Conservation (phyloP, 2,888 invertebrate genomes). For the Invenusta paracnida region DNA sequence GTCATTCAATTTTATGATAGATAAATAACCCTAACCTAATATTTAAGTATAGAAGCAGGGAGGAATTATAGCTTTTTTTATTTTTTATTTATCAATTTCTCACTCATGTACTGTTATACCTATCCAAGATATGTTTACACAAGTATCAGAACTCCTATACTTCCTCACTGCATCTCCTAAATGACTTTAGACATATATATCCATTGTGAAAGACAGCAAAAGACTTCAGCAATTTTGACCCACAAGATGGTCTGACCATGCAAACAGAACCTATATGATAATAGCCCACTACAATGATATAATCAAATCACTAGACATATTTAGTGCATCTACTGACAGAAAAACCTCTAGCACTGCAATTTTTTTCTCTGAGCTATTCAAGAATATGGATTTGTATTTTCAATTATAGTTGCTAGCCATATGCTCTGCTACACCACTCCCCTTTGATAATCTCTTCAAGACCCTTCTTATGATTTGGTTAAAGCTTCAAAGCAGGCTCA, state of each 20-base stretch:
- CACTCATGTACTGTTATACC: background rate
- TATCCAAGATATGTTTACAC: background rate
- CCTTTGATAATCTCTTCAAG: background rate
- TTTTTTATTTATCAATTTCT: background rate
- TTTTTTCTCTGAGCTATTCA: background rate
- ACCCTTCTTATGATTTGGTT: background rate
- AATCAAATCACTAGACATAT: background rate
- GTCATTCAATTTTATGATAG: no score
- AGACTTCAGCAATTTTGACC: background rate
- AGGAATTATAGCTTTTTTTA: no score
- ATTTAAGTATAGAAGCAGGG: no score
- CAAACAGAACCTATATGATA: background rate
- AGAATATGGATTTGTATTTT: background rate
- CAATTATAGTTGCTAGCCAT: background rate
- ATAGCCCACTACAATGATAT: background rate
- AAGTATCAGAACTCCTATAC: background rate
- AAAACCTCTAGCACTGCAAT: background rate
- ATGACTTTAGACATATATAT: background rate
- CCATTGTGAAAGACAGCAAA: background rate
- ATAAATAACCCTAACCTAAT: no score
- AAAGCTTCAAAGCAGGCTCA: background rate
- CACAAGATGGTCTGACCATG: background rate
- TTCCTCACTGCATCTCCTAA: background rate
- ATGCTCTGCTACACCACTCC: background rate
- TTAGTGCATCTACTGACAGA: background rate